Evolutionary conservation across 2,797 vertebrate species (phyloP).

Genomic region (Hypotaenidia philippensis): DNA sequence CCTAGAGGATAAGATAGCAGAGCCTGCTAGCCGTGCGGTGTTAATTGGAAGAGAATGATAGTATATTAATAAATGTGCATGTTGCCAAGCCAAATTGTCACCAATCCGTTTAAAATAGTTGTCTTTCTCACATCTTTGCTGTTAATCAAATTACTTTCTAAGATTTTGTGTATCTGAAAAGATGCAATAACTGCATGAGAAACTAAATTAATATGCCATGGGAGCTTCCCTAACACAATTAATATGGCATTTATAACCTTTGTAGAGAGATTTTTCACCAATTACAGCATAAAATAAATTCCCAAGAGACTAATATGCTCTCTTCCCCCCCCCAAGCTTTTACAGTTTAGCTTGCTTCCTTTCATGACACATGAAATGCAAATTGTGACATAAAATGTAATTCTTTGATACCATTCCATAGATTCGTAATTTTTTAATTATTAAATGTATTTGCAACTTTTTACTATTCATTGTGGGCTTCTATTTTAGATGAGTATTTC

Average conservation of each 20-base stretch:
- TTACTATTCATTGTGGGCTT: not conserved
- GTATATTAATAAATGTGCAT: not conserved
- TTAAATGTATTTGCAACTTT: not conserved
- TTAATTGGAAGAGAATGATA: not conserved
- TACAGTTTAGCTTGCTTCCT: not conserved
- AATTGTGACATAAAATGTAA: not conserved
- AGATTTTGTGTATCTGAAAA: constrained; percentile 30
- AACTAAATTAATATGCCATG: constrained; percentile 25
- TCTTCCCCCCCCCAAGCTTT: not conserved
- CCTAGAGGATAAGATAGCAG: not conserved
- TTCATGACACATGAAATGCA: not conserved
- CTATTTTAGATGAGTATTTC: not conserved
- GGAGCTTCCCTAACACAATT: constrained; percentile 56
- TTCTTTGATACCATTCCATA: not conserved
- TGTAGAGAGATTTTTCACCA: constrained; percentile 33
- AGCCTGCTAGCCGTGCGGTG: not conserved
- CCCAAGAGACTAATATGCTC: not conserved
- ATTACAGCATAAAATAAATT: constrained; percentile 25
- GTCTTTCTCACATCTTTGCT: not conserved
- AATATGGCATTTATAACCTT: constrained; percentile 54
- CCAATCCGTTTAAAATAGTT: constrained; percentile 14
- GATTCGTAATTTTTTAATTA: not conserved
- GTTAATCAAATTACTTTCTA: constrained; percentile 8
- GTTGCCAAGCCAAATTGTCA: not conserved
- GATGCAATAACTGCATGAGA: not conserved